phyloP scores from a whole-genome alignment of 2,888 invertebrate genomes.

The Microctonus brassicae region DNA sequence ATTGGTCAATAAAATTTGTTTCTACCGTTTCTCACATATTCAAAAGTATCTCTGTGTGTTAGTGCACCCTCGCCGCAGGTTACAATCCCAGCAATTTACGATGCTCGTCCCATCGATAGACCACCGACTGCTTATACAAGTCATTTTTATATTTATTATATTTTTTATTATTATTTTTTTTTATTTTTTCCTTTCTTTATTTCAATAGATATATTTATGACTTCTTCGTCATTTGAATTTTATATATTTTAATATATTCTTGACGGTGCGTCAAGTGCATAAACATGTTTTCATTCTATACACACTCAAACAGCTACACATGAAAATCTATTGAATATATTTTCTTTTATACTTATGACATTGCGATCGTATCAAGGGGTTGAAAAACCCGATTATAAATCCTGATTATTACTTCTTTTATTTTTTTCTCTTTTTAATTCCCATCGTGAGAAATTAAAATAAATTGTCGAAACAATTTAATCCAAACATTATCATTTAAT shows the following conservation, averaged over 20 bases:
- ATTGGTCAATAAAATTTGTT: conserved; percentile 48
- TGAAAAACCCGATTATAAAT: not conserved
- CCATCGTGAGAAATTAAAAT: not conserved
- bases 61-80: conserved; percentile 40
- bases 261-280: conserved; percentile 8
- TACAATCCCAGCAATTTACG: conserved; percentile 48
- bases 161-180: conserved; percentile 33
- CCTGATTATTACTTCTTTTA: not conserved
- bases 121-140: conserved; percentile 41
- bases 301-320: not conserved
- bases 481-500: conserved; percentile 3
- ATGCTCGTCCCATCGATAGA: conserved; percentile 41
- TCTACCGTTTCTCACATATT: conserved; percentile 30
- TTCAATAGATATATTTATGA: conserved; percentile 44
- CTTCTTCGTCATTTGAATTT: conserved; percentile 33
- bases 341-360: not conserved
- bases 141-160: conserved; percentile 27
- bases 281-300: not conserved
- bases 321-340: not conserved
- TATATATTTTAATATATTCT: not conserved
- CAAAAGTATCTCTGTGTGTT: not conserved
- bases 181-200: conserved; percentile 31
- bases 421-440: not conserved
- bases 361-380: not conserved
- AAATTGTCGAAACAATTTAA: not conserved